Conservation (phyloP, 2,797 vertebrate genomes). For the Malurus leucopterus region DNA sequence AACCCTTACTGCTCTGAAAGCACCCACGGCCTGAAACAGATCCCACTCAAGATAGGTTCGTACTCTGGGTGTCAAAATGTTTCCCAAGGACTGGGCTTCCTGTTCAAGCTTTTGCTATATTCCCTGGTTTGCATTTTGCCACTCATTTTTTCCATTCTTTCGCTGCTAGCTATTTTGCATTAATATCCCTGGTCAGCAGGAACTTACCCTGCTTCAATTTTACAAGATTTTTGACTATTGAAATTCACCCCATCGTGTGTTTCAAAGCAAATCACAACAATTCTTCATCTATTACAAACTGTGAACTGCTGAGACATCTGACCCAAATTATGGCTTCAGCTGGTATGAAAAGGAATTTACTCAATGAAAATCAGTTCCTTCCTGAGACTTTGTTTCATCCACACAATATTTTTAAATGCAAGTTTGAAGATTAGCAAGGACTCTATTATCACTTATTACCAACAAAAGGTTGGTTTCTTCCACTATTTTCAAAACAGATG, state of each 20-base stretch:
- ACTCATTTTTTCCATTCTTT: constrained; percentile 26
- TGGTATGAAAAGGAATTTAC: background rate
- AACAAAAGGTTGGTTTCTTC: background rate
- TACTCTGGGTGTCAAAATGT: background rate
- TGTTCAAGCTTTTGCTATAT: background rate
- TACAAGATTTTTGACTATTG: constrained; percentile 51
- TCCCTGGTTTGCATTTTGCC: constrained; percentile 1
- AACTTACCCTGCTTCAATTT: constrained; percentile 24
- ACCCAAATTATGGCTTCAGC: constrained; percentile 37
- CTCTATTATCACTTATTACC: background rate
- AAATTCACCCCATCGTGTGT: constrained; percentile 23
- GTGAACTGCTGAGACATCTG: constrained; percentile 37
- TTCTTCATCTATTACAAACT: constrained; percentile 40
- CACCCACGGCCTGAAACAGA: background rate
- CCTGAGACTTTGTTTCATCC: background rate
- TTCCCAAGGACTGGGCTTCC: constrained; percentile 9
- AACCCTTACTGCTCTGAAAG: background rate
- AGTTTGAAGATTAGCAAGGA: background rate
- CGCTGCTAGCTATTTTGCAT: constrained; percentile 32
- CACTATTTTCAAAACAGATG: background rate
- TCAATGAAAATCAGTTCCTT: background rate
- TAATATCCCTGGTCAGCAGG: constrained; percentile 22
- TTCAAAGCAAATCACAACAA: constrained; percentile 46
- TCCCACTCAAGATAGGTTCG: background rate
- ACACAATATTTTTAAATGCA: background rate